Base-by-base conservation (phyloP, 2,113 vertebrate genomes). In the Carassius carassius region DNA sequence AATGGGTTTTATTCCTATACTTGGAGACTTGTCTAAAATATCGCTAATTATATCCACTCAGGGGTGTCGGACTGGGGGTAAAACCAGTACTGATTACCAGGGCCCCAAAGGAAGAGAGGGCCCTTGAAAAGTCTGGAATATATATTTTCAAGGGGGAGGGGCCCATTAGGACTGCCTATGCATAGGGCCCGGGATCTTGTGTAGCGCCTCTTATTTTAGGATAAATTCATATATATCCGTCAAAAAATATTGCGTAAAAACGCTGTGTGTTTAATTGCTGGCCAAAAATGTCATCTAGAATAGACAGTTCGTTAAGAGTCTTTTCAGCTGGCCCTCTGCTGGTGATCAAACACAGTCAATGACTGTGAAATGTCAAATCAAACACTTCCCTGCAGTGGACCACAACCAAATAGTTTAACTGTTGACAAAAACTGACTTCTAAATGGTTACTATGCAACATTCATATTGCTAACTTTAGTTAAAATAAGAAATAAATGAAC, bases 291-390 rank as follows among this genome's bases (percentile, higher is more conserved):
- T 0, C 6, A 6, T 14, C 10, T 56, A 32, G 6, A 32, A 29
- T 17, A 32, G 25, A 6, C 63, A 67, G 63, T 32, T 35, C 7
- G 32, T 13, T 44, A 44, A 44, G 14, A 44, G 14, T 16, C 23
- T 49, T 74, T 77, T 54, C 23, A 32, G 21, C 44, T 44, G n/a
- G 58, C 58, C 58, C 77, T 79, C 35, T 79, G 78, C 58, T 79
- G 78, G 78, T 60, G 54, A 78, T 58, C 13, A 32, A 14, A 12
- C 9, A 77, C 11, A 58, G 10, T 37, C n/a, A 37, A n/a, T 32
- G 63, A 29, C 63, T 67, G 5, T 54, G 47, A 76, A 51, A 79
- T 47, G 35, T 63, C 12, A 63, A 63, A 47, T 63, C 5, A 44
- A 60, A 58, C 54, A 14, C 19, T n/a, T 78, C 35, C 67, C 58